These are phyloP conservation scores for Heliopora coerulea DNA, from an alignment of 92 coral and sea anemone genomes.

Conservation along the genomic window DNA sequence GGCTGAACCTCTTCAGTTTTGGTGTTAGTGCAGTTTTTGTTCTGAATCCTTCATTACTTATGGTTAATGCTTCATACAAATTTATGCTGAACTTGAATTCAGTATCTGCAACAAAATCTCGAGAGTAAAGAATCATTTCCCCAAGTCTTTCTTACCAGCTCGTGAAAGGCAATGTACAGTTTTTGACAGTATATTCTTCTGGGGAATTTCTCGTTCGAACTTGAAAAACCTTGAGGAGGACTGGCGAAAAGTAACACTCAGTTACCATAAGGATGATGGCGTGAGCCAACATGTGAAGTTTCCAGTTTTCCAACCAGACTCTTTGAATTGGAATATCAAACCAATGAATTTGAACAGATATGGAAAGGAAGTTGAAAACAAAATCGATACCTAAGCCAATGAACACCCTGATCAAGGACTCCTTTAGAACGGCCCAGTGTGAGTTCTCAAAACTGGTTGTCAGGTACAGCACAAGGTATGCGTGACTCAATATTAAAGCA, in stretches of 20 bases:
- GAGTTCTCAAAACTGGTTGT: neutral
- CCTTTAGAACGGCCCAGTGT: neutral
- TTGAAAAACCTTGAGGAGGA: constrained; percentile 43
- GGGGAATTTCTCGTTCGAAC: neutral
- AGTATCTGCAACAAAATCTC: neutral
- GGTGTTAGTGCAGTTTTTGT: too few species aligned
- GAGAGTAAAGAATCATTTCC: neutral
- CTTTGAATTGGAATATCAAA: constrained; percentile 51
- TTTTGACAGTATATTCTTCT: too few species aligned
- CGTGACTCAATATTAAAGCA: constrained; percentile 1
- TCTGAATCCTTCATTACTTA: too few species aligned
- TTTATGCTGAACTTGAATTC: too few species aligned
- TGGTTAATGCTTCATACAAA: too few species aligned
- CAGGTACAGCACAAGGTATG: neutral
- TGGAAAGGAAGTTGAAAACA: constrained; percentile 57
- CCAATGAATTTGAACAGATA: constrained; percentile 49
- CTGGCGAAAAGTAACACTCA: constrained; percentile 46
- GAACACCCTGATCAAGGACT: constrained; percentile 47
- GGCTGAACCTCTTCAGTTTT: too few species aligned
- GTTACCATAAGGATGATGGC: constrained; percentile 32
- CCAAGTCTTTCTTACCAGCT: too few species aligned
- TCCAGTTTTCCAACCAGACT: constrained; percentile 62
- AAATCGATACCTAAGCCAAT: constrained; percentile 66
- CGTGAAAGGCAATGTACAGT: constrained; percentile 11
- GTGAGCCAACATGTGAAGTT: constrained; percentile 42